Evolutionary conservation across 1,140 invertebrate genomes (phyloP).

Genomic region (Pseudobourletiella spinata): DNA sequence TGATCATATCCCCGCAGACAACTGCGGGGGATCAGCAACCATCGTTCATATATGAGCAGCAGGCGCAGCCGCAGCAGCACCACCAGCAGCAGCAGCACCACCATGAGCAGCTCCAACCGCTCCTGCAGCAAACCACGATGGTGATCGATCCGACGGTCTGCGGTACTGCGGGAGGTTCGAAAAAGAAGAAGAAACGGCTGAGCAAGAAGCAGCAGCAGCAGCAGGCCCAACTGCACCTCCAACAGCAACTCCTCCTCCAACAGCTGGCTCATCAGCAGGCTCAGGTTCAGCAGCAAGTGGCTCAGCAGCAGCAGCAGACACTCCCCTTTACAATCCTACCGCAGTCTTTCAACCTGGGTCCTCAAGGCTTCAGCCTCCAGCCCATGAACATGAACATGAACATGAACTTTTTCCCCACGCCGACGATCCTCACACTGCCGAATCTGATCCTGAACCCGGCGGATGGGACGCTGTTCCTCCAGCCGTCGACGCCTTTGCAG

Average conservation of each 20-base stretch:
- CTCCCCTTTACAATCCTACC: slow-evolving; percentile 31
- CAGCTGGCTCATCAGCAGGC: slow-evolving; percentile 29
- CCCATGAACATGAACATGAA: slow-evolving; percentile 35
- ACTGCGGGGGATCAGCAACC: slow-evolving; percentile 15
- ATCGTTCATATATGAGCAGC: slow-evolving; percentile 32
- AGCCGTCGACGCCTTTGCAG: slow-evolving; percentile 20
- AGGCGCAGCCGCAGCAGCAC: no score
- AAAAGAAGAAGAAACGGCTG: slow-evolving; percentile 35
- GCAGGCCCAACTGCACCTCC: slow-evolving; percentile 31
- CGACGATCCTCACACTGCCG: slow-evolving; percentile 32
- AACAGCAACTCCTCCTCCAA: slow-evolving; percentile 31
- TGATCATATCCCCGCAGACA: slow-evolving; percentile 28
- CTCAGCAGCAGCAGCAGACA: slow-evolving; percentile 15
- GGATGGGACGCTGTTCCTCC: slow-evolving; percentile 35
- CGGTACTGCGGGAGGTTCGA: slow-evolving; percentile 17
- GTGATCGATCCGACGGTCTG: slow-evolving; percentile 31
- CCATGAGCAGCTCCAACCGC: slow-evolving; percentile 15
- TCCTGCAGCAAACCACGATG: slow-evolving; percentile 30
- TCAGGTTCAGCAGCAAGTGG: slow-evolving; percentile 24
- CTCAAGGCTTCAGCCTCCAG: slow-evolving; percentile 33
- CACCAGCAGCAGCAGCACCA: background rate
- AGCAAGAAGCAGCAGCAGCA: slow-evolving; percentile 36
- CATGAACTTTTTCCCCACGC: slow-evolving; percentile 34
- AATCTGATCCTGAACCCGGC: slow-evolving; percentile 35
- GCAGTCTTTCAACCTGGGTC: slow-evolving; percentile 32